Conservation (phyloP, 2,113 vertebrate species). For the Lampris megalopsis region DNA sequence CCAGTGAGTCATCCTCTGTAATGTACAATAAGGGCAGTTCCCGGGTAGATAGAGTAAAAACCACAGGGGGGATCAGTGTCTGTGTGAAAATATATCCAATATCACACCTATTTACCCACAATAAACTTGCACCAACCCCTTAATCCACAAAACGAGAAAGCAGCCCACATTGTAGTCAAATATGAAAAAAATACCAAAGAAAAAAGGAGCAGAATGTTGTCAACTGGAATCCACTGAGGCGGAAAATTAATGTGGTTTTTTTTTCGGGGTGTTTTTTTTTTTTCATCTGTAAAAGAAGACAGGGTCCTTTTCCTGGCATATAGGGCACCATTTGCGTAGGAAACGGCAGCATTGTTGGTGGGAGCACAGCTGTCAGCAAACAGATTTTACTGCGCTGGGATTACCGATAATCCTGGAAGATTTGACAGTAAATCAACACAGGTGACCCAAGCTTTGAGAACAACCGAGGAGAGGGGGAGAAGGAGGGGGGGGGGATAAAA, state of each 20-base stretch:
- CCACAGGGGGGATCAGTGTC: constrained; percentile 12
- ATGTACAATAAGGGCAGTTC: constrained; percentile 17
- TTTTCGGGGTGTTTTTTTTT: not conserved
- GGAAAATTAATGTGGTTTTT: constrained; percentile 74
- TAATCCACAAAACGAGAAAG: constrained; percentile 53
- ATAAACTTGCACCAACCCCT: constrained; percentile 39
- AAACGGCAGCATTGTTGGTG: constrained; percentile 69
- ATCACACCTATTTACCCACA: constrained; percentile 50
- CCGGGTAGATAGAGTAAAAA: constrained; percentile 8
- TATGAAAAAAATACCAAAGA: constrained; percentile 49
- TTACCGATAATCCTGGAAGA: constrained; percentile 83
- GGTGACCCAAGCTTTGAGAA: constrained; percentile 62
- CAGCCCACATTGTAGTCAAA: constrained; percentile 43
- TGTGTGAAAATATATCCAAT: constrained; percentile 50
- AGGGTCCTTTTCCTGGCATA: constrained; percentile 48
- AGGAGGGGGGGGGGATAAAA: not conserved
- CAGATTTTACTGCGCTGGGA: constrained; percentile 75
- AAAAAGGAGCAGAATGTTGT: constrained; percentile 54
- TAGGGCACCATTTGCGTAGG: constrained; percentile 61
- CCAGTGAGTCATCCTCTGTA: constrained; percentile 7
- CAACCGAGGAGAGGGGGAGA: constrained; percentile 13
- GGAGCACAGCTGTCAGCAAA: constrained; percentile 80
- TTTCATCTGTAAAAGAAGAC: constrained; percentile 22
- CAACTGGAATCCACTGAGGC: constrained; percentile 68
- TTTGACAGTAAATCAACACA: constrained; percentile 82